Conservation (phyloP, 2,888 invertebrate species). For the Agriotes lineatus region DNA sequence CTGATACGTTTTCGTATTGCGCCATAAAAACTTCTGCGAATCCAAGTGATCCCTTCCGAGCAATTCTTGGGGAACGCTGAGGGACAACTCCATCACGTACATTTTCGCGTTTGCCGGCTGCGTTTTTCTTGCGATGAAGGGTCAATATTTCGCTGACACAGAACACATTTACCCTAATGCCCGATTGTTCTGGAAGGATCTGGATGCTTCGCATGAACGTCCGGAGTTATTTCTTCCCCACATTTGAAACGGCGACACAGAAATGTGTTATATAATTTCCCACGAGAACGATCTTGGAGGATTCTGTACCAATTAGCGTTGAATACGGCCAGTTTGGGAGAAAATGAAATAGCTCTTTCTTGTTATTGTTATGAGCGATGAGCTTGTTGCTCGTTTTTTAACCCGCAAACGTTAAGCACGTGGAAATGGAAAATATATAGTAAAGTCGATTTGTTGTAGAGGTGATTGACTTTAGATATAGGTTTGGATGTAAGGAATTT, state of each 20-base stretch:
- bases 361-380: slow-evolving; percentile 2
- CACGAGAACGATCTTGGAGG: slow-evolving; percentile 19
- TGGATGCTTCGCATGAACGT: slow-evolving; percentile 15
- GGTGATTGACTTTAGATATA: too few relatives aligned
- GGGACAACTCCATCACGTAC: not conserved
- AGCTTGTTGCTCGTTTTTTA: not conserved
- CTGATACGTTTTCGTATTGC: too few relatives aligned
- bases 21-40: too few relatives aligned
- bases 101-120: slow-evolving; percentile 1
- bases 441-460: too few relatives aligned
- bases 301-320: slow-evolving; percentile 23
- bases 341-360: not conserved
- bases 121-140: slow-evolving; percentile 23
- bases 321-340: slow-evolving; percentile 13
- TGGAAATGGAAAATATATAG: too few relatives aligned
- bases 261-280: slow-evolving; percentile 34
- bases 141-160: slow-evolving; percentile 35
- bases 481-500: too few relatives aligned
- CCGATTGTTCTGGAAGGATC: slow-evolving; percentile 33
- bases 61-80: slow-evolving; percentile 14
- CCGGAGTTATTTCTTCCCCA: slow-evolving; percentile 11
- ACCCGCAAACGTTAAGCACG: too few relatives aligned
- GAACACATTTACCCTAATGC: slow-evolving; percentile 32
- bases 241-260: slow-evolving; percentile 21
- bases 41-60: not conserved